These are phyloP conservation scores for Chymomyza amoena DNA, from an alignment of 2,888 invertebrate species.

Conservation along the genomic window DNA sequence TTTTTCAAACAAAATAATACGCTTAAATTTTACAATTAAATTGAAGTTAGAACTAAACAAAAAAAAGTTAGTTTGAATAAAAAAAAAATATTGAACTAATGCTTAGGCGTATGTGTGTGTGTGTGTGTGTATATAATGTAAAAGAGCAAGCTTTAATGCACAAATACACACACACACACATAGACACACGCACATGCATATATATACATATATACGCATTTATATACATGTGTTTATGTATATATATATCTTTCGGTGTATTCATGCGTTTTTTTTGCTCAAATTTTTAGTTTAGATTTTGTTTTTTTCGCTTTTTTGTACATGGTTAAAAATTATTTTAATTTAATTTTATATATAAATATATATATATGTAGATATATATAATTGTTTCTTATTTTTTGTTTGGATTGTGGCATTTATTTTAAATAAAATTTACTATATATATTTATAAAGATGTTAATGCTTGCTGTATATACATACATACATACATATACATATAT, in stretches of 20 bases:
- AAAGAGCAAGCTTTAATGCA: no score
- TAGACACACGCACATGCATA: conserved; percentile 15
- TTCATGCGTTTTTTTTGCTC: not conserved
- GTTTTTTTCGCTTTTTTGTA: conserved; percentile 36
- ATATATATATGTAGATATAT: conserved; percentile 19
- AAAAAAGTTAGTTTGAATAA: conserved; percentile 2
- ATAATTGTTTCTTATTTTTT: conserved; percentile 46
- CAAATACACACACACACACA: conserved; percentile 30
- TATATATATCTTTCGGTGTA: conserved; percentile 23
- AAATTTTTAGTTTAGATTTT: not conserved
- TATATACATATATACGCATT: conserved; percentile 17
- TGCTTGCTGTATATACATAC: conserved; percentile 27
- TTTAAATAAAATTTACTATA: conserved; percentile 14
- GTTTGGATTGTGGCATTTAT: conserved; percentile 56
- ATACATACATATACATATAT: conserved; percentile 9
- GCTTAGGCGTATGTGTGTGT: not conserved
- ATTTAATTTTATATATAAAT: conserved; percentile 27
- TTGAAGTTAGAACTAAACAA: conserved; percentile 57
- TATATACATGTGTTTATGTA: conserved; percentile 18
- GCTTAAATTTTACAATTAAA: conserved; percentile 61
- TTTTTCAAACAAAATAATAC: conserved; percentile 60
- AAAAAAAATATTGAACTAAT: conserved; percentile 48
- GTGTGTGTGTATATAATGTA: conserved; percentile 31
- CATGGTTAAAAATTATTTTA: conserved; percentile 52
- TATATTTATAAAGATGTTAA: not conserved